Percentiles rank a stretch among this genome's conserved stretches.
Evolutionary conservation across 2,888 invertebrate species (phyloP).

Genomic region (Adineta ricciae): DNA sequence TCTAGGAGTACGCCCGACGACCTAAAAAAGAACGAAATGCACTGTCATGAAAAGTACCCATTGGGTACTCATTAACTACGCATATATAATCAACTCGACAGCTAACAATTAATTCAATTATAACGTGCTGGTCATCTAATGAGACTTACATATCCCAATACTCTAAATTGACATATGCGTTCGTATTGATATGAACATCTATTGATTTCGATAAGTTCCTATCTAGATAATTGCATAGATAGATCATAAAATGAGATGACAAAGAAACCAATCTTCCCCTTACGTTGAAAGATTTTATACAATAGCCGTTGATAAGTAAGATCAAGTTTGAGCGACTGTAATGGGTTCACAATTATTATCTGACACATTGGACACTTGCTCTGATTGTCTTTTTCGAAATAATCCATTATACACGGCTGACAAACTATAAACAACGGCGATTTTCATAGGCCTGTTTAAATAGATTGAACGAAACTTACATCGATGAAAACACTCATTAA

Average conservation of each 20-base stretch:
- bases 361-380: background rate
- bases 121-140: background rate
- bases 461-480: background rate
- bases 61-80: background rate
- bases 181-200: background rate
- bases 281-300: background rate
- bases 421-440: background rate
- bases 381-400: background rate
- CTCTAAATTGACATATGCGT: background rate
- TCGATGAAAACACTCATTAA: conserved; percentile 17
- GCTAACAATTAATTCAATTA: background rate
- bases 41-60: background rate
- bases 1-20: background rate
- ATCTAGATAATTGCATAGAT: background rate
- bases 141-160: conserved; percentile 16
- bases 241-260: background rate
- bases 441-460: background rate
- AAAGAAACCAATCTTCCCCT: background rate
- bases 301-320: background rate
- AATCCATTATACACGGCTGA: conserved; percentile 3
- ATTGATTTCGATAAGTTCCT: background rate
- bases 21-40: background rate
- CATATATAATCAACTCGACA: background rate
- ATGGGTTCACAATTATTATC: background rate
- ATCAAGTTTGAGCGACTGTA: background rate